Evolutionary conservation across 2,888 invertebrate genomes (phyloP), one percentile per base, ranked within the genome.

Genomic region (Carterocephalus palaemon): DNA sequence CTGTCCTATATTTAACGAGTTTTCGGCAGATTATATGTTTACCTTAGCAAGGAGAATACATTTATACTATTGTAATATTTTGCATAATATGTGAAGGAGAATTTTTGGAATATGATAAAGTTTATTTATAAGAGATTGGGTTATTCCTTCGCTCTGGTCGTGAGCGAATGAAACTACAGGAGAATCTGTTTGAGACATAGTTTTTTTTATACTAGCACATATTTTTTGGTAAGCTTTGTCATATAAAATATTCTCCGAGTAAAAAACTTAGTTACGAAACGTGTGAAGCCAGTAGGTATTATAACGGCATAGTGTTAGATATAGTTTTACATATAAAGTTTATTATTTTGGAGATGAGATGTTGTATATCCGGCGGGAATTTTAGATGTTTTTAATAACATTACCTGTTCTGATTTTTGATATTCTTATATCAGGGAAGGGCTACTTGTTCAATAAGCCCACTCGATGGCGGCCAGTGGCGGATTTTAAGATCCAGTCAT

Each of bases 181-280:
- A n/a, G n/a, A n/a, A n/a, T n/a, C n/a, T n/a, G n/a, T n/a, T n/a
- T n/a, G n/a, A n/a, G n/a, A n/a, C n/a, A n/a, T n/a, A n/a, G n/a
- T n/a, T n/a, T 28, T 15, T 28, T 28, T 28, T 28, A 15, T 28
- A 28, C 15, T 7, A 15, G 15, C 15, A 15, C 15, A 28, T 28
- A 28, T 28, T 28, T 28, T 28, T 28, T 28, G 13, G 15, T 28
- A n/a, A 28, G 7, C n/a, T 28, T 15, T 28, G 28, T 28, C 13
- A 28, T 15, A 28, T 7, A 38, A 26, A 38, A 24, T 24, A 32
- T 32, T 41, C 32, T 33, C 40, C 19, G 13, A 31, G 40, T 16
- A 19, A 23, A 10, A 12, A n/a, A 17, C 6, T 15, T 32, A 22
- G 15, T 23, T 8, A 40, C 2, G 16, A 7, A 4, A 29, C 10